phyloP scores from a whole-genome alignment of 2,888 invertebrate genomes.

The Lymantria monacha region DNA sequence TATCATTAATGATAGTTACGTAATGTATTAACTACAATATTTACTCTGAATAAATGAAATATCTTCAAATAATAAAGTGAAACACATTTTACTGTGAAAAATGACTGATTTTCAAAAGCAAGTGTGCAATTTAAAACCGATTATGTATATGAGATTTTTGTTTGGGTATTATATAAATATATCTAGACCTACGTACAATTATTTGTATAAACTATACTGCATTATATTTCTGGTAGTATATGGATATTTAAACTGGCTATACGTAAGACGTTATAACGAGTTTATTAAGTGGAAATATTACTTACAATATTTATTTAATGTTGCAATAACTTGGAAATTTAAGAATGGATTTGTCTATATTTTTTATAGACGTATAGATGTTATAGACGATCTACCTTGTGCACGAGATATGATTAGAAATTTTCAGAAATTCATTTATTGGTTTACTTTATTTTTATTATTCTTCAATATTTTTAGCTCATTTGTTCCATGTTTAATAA shows the following conservation, averaged over 20 bases:
- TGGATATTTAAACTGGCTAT: background rate
- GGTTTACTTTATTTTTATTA: background rate
- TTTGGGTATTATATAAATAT: constrained; percentile 1
- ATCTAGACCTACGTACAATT: background rate
- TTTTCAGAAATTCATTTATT: background rate
- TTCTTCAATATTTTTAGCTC: background rate
- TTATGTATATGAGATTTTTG: constrained; percentile 1
- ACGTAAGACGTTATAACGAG: background rate
- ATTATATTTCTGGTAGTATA: background rate
- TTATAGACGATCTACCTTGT: background rate
- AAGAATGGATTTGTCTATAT: background rate
- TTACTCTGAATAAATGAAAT: too few species aligned
- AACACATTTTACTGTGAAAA: background rate
- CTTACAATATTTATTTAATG: background rate
- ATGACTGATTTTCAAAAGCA: background rate
- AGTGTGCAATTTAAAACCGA: background rate
- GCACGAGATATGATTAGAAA: background rate
- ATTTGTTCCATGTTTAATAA: background rate
- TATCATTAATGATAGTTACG: too few species aligned
- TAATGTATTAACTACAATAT: too few species aligned
- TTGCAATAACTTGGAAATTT: background rate
- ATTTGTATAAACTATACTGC: background rate
- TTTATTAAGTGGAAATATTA: background rate
- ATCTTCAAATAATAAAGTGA: too few species aligned
- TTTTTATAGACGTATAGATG: background rate